phyloP scores from a whole-genome alignment of 2,888 invertebrate species.

The Tipula lateralis region DNA sequence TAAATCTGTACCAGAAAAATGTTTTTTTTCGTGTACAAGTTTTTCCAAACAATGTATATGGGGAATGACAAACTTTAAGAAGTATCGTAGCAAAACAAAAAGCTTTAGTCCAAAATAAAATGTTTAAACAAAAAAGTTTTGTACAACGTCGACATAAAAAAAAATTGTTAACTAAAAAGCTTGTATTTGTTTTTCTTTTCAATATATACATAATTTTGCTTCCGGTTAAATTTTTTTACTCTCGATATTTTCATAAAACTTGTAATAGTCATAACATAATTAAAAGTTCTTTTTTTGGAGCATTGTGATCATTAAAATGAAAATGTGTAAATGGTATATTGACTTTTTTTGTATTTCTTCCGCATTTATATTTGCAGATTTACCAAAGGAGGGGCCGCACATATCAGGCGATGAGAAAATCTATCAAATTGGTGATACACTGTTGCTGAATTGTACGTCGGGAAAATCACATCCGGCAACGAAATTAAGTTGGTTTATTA shows the following conservation, averaged over 20 bases:
- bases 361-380: constrained; percentile 52
- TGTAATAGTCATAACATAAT: background rate
- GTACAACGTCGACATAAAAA: background rate
- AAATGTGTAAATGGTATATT: background rate
- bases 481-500: constrained; percentile 71
- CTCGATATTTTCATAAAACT: background rate
- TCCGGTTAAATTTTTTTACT: background rate
- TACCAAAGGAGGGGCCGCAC: constrained; percentile 68
- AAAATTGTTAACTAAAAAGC: background rate
- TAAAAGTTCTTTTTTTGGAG: background rate
- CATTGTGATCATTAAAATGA: background rate
- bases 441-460: constrained; percentile 72
- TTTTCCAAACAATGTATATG: background rate
- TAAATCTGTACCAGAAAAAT: background rate
- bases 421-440: constrained; percentile 67
- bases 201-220: background rate
- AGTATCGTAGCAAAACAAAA: background rate
- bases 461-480: constrained; percentile 72
- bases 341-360: background rate
- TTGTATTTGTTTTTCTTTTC: background rate
- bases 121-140: background rate
- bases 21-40: background rate
- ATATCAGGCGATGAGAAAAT: constrained; percentile 69
- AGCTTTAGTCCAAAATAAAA: background rate
- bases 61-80: background rate